These are phyloP conservation scores for Villa cingulata DNA, from an alignment of 2,888 invertebrate genomes.

Conservation along the genomic window DNA sequence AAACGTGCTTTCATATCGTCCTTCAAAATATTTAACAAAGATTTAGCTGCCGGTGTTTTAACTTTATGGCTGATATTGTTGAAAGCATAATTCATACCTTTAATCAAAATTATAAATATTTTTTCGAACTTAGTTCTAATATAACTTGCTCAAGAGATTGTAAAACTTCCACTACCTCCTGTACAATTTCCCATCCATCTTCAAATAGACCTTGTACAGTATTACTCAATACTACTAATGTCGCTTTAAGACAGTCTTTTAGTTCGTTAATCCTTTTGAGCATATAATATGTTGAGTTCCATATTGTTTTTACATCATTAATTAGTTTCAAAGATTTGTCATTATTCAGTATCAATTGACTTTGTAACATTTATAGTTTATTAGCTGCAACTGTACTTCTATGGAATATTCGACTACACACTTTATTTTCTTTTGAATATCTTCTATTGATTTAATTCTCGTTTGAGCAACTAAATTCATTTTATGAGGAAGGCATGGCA, in stretches of 20 bases:
- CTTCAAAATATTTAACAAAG: too few species aligned
- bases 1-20: too few species aligned
- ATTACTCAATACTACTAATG: slow-evolving; percentile 11
- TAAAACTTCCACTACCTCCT: slow-evolving; percentile 11
- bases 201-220: slow-evolving; percentile 13
- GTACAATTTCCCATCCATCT: slow-evolving; percentile 16
- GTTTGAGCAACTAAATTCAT: background rate
- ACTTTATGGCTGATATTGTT: too few species aligned
- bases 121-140: slow-evolving; percentile 17
- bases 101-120: slow-evolving; percentile 19
- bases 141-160: too few species aligned
- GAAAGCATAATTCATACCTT: slow-evolving; percentile 5
- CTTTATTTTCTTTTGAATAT: too few species aligned
- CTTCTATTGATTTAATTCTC: background rate
- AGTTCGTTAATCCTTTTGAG: slow-evolving; percentile 16
- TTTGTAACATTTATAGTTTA: background rate
- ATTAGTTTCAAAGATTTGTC: slow-evolving; percentile 17
- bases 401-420: background rate
- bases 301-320: slow-evolving; percentile 19
- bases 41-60: too few species aligned
- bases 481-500: background rate
- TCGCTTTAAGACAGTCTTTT: slow-evolving; percentile 16
- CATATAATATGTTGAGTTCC: slow-evolving; percentile 18
- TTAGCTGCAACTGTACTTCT: background rate
- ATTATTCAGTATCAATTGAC: background rate